phyloP scores from a whole-genome alignment of 2,888 invertebrate species.

The Drosophila suboccidentalis region DNA sequence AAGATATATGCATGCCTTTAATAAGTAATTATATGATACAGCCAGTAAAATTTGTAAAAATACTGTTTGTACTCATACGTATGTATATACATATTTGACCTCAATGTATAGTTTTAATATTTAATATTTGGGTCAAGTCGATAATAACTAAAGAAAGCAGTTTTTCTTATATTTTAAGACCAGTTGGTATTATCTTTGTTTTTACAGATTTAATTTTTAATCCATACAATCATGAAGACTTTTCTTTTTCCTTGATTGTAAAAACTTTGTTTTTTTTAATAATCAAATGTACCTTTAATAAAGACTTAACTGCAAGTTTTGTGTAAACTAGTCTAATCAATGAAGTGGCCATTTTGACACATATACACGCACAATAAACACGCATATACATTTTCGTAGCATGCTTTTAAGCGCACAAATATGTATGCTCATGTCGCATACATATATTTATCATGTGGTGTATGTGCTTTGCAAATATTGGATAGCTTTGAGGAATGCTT shows the following conservation, averaged over 20 bases:
- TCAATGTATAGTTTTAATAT: not conserved
- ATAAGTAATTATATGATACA: conserved; percentile 46
- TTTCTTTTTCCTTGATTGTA: no score
- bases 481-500: conserved; percentile 25
- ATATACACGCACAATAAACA: not conserved
- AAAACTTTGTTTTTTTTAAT: no score
- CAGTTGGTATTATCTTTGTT: no score
- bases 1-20: conserved; percentile 17
- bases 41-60: conserved; percentile 2
- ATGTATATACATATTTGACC: not conserved
- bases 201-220: no score
- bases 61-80: not conserved
- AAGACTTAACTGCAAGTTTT: not conserved
- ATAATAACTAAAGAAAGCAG: no score
- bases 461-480: conserved; percentile 15
- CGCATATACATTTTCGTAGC: conserved; percentile 22
- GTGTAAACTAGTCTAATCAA: conserved; percentile 16
- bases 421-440: not conserved
- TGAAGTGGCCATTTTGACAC: conserved; percentile 7
- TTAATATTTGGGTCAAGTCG: not conserved
- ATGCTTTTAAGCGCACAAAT: conserved; percentile 26
- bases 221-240: no score
- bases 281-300: not conserved
- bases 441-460: not conserved
- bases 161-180: no score